A percentile compares a stretch with the other conserved stretches of the same genome.
phyloP scores from a whole-genome alignment of 2,113 vertebrate genomes.

The Corythornis madagascariensis region DNA sequence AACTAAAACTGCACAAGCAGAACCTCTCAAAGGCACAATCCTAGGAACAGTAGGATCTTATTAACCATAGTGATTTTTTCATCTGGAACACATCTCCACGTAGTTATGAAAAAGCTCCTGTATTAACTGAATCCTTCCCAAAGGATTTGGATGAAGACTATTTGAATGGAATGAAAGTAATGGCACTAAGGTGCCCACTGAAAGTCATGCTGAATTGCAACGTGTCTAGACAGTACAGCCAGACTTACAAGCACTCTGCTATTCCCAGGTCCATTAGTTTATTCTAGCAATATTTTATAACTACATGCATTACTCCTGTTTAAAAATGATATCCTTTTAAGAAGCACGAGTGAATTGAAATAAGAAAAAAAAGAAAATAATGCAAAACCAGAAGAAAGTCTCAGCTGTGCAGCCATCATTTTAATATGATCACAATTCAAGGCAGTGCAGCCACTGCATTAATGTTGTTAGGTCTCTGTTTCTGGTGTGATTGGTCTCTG shows the following conservation, averaged over 20 bases:
- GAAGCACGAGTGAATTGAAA: neutral
- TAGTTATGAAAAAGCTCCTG: conserved; percentile 14
- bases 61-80: neutral
- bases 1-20: neutral
- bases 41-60: neutral
- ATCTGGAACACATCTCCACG: neutral
- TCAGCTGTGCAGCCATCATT: neutral
- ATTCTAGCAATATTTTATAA: neutral
- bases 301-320: neutral
- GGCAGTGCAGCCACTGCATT: neutral
- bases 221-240: neutral
- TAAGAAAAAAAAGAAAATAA: neutral
- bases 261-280: neutral
- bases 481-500: neutral
- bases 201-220: neutral
- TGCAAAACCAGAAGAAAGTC: neutral
- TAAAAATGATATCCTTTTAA: neutral
- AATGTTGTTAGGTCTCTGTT: neutral
- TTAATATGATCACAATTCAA: neutral
- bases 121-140: conserved; percentile 35
- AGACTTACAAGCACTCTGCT: neutral
- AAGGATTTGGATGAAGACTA: neutral
- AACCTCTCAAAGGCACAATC: conserved; percentile 20
- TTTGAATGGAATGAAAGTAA: neutral
- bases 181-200: neutral